These are phyloP conservation scores for Mola mola DNA, from an alignment of 2,113 vertebrate species.

Conservation along the genomic window DNA sequence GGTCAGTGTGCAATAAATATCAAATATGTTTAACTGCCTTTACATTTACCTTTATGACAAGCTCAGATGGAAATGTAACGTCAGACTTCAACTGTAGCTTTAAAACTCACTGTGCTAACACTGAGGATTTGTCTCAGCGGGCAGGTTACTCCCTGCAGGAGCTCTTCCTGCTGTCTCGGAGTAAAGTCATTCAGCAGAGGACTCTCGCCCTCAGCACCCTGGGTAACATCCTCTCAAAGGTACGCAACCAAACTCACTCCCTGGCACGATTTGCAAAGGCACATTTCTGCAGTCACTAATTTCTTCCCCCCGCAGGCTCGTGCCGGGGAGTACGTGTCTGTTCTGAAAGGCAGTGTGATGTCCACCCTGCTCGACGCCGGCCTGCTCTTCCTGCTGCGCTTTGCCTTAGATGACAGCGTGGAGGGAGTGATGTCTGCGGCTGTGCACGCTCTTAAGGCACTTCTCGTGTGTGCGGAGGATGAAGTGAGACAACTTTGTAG, in stretches of 20 bases:
- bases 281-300: background rate
- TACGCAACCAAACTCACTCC: constrained; percentile 66
- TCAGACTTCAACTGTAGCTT: background rate
- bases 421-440: constrained; percentile 90
- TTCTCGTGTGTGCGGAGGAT: constrained; percentile 89
- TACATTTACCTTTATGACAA: background rate
- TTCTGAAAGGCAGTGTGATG: constrained; percentile 84
- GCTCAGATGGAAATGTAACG: background rate
- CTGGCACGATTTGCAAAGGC: too few species aligned
- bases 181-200: constrained; percentile 93
- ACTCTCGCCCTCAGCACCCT: constrained; percentile 89
- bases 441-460: constrained; percentile 83
- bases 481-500: constrained; percentile 81
- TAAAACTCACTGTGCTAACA: background rate
- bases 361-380: constrained; percentile 92
- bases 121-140: constrained; percentile 75
- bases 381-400: constrained; percentile 93
- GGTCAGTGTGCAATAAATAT: constrained; percentile 78
- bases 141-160: constrained; percentile 98
- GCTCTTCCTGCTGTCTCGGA: constrained; percentile 94
- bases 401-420: constrained; percentile 89
- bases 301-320: constrained; percentile 78
- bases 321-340: constrained; percentile 84
- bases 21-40: too few species aligned
- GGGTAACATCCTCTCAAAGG: constrained; percentile 89